Evolutionary conservation across 1,140 invertebrate genomes (phyloP).

Genomic region (Drosophila arawakana): DNA sequence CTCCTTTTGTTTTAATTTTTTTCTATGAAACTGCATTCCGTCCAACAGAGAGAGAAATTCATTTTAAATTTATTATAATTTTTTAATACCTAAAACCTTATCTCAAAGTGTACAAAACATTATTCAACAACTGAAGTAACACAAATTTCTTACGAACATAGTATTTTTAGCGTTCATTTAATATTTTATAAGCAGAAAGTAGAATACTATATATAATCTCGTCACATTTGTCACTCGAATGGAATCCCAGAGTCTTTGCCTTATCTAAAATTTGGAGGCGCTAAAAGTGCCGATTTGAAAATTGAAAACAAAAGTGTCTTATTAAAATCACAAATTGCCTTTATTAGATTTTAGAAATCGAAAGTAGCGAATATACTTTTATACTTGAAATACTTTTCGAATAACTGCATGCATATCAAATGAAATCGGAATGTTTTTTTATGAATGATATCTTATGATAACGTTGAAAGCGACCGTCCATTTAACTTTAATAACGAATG

Average conservation of each 20-base stretch:
- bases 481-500: constrained; percentile 30
- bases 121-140: neutral
- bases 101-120: constrained; percentile 66
- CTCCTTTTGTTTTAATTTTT: constrained; percentile 43
- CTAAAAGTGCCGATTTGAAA: constrained; percentile 44
- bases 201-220: neutral
- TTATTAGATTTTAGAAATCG: constrained; percentile 82
- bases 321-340: constrained; percentile 73
- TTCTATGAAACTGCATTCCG: constrained; percentile 75
- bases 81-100: constrained; percentile 33
- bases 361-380: constrained; percentile 47
- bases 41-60: constrained; percentile 57
- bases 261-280: constrained; percentile 48
- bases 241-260: constrained; percentile 31
- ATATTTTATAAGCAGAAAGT: constrained; percentile 5
- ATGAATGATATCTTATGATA: constrained; percentile 24
- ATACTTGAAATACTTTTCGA: constrained; percentile 15
- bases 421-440: constrained; percentile 9
- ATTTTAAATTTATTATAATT: constrained; percentile 31
- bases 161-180: constrained; percentile 34
- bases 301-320: constrained; percentile 64
- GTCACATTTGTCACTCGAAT: constrained; percentile 11
- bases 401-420: constrained; percentile 48
- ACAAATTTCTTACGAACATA: constrained; percentile 37
- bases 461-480: constrained; percentile 62